Base-by-base conservation (phyloP, 1,140 invertebrate genomes). In the Meloidogyne hapla region DNA sequence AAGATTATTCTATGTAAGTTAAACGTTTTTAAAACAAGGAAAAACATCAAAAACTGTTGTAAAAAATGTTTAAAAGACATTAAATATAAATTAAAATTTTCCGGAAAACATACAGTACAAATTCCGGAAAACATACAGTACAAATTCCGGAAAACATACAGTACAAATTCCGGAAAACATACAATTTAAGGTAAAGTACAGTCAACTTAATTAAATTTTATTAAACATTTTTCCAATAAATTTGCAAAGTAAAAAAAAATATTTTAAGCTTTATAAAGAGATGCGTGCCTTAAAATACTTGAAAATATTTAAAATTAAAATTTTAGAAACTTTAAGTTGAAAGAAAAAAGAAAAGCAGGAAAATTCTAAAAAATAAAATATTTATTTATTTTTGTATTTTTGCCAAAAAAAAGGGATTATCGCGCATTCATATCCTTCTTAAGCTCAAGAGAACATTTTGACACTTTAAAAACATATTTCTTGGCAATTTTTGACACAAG, bases 1-100 rank as follows among this genome's bases (percentile, higher is more conserved):
- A 75, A 23, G 74, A 75, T 38, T 63, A 75, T 28, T 48, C 28
- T 18, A 73, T 56, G 70, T 73, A 5, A 73, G 28, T 73, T n/a
- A n/a, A n/a, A n/a, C n/a, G n/a, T n/a, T 15, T 48, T 23, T 23
- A 25, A 62, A 65, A 56, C 18, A 13, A n/a, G n/a, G n/a, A n/a
- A n/a, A n/a, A n/a, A n/a, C n/a, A n/a, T n/a, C n/a, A n/a, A n/a
- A n/a, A n/a, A n/a, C n/a, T n/a, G n/a, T n/a, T n/a, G n/a, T n/a
- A n/a, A n/a, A n/a, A n/a, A n/a, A n/a, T n/a, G n/a, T n/a, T n/a
- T n/a, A n/a, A n/a, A n/a, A n/a, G n/a, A n/a, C n/a, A n/a, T n/a
- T n/a, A n/a, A n/a, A n/a, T n/a, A n/a, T n/a, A n/a, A n/a, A n/a
- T n/a, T n/a, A n/a, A n/a, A n/a, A n/a, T n/a, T n/a, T n/a, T 56